phyloP scores from a whole-genome alignment of 2,113 vertebrate species.

The Protomyctophum bolini region DNA sequence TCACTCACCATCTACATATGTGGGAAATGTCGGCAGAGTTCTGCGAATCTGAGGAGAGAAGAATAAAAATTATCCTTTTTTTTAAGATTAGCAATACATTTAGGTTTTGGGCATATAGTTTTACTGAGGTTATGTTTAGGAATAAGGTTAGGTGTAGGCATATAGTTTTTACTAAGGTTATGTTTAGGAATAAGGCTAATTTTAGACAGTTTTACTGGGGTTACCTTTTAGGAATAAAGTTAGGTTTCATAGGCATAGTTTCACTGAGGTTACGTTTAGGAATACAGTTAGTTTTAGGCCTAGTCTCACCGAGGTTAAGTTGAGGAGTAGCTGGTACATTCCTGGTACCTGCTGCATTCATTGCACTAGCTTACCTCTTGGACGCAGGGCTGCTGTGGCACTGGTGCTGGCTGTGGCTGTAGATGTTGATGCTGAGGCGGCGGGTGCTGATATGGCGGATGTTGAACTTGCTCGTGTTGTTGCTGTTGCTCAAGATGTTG shows the following conservation, averaged over 20 bases:
- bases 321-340: background rate
- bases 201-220: no score
- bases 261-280: no score
- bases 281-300: background rate
- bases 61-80: conserved; percentile 67
- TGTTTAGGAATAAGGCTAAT: no score
- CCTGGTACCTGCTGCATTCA: background rate
- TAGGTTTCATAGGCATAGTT: no score
- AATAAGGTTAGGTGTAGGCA: no score
- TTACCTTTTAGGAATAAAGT: no score
- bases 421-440: conserved; percentile 14
- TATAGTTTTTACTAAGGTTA: no score
- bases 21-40: conserved; percentile 94
- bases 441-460: conserved; percentile 24
- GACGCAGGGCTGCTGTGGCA: conserved; percentile 75
- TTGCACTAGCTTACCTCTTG: conserved; percentile 83
- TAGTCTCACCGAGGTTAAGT: background rate
- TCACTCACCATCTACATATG: conserved; percentile 94
- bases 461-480: background rate
- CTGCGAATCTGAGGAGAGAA: conserved; percentile 87
- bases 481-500: background rate
- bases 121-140: no score
- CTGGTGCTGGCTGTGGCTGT: conserved; percentile 24
- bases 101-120: no score
- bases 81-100: conserved; percentile 43